Evolutionary conservation across 2,113 vertebrate genomes (phyloP), one percentile per base, ranked within the genome.

Genomic region (Oreotragus oreotragus): DNA sequence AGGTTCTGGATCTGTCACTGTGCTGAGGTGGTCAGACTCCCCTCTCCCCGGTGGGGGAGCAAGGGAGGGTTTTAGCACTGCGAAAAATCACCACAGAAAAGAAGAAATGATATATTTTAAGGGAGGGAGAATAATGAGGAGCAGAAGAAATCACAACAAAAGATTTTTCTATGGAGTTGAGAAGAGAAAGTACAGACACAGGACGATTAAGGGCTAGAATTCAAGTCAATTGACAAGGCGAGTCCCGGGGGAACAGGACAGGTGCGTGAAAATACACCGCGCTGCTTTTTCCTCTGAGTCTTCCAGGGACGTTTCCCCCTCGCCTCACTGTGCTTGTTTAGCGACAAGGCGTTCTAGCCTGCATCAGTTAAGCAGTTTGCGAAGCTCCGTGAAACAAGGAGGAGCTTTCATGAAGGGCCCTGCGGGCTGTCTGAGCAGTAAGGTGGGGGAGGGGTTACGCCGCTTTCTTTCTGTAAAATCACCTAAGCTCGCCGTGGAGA

Each of bases 1-100:
- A 30, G 45, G 19, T 11, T 64, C 33, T 23, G 60, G 33, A 15
- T 1, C 14, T 4, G 2, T 6, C 39, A 0, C 43, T 1, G 6
- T 2, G 2, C 43, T 3, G 19, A 23, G 6, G 21, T 1, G 2
- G 10, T 33, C 16, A 17, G 39, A 51, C 3, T 1, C 5, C 43
- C 45, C 1, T n/a, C 28, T n/a, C 28, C 51, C 30, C 3, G 6
- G 7, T 10, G 28, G 51, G 19, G 9, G 14, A 8, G 36, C 23
- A 33, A 53, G 11, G 17, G 4, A 2, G 9, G 17, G n/a, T 1
- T 5, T 66, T 21, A 70, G 70, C 88, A 45, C 33, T 7, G 4
- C 1, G 28, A 87, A 73, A 43, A 62, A 39, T 17, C 30, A 86
- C 49, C 28, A 27, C 0, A 6, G 81, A 17, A 89, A n/a, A 77